Base-by-base conservation (phyloP, 2,797 vertebrate genomes). In the Chelonia mydas region DNA sequence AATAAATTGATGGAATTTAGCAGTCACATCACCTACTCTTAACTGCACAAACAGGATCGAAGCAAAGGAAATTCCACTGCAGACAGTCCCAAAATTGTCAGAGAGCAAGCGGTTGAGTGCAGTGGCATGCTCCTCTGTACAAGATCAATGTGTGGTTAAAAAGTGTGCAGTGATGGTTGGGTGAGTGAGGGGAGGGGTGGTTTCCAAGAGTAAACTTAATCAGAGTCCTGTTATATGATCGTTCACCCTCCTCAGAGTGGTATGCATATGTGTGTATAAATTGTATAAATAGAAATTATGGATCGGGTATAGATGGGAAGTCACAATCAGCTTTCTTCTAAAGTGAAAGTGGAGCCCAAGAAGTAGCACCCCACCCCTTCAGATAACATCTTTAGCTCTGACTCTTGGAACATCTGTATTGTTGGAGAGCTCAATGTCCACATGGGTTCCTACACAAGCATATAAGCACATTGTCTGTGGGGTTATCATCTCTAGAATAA, bases 1-100 rank as follows among this genome's bases (percentile, higher is more conserved):
- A 90, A 89, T 65, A 37, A 49, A 11, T 93, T 96, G 96, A 93
- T 81, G 81, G 81, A 82, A 92, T 54, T 45, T 84, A 88, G 84
- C 84, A 92, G 88, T 81, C 23, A 3, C 77, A 16, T 77, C 74
- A 77, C 13, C 45, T 47, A 77, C 13, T 31, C 3, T 47, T 6
- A 77, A 77, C 7, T 86, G 89, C 59, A 78, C 25, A 85, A 85
- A 82, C 27, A 59, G 51, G 78, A 87, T 87, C 50, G 83, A 37
- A 91, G 86, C 72, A 85, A 81, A 88, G 72, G 61, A 95, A 93
- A 97, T 95, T 94, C 90, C 87, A 85, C 17, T 41, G 89, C 45
- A 68, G 81, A 65, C 17, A 88, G 61, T 13, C 72, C 95, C 83
- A 61, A 90, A 93, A 84, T 4, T 28, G 12, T 49, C 45, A 2